Conservation (phyloP, 2,888 invertebrate species). For the Muscina levida region DNA sequence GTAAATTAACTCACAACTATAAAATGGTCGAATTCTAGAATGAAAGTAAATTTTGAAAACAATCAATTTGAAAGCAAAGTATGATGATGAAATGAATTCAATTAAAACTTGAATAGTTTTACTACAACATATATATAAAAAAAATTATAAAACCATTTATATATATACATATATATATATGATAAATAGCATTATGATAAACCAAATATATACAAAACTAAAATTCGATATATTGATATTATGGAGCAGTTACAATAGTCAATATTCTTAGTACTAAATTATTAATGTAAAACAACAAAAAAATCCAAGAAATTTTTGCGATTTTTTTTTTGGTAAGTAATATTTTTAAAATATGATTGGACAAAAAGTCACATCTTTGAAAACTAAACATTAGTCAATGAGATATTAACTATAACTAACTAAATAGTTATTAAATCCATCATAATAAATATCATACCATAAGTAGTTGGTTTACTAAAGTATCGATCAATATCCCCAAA, state of each 20-base stretch:
- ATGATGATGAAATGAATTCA: neutral
- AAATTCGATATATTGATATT: constrained; percentile 1
- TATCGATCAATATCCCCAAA: constrained; percentile 11
- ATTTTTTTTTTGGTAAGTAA: constrained; percentile 25
- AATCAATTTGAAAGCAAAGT: constrained; percentile 8
- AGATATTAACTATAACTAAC: constrained; percentile 1
- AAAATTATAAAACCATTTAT: neutral
- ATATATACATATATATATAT: constrained; percentile 38
- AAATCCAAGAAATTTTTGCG: no score
- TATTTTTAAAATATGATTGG: constrained; percentile 19
- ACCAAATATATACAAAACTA: constrained; percentile 31
- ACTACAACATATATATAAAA: constrained; percentile 1
- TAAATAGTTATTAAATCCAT: constrained; percentile 31
- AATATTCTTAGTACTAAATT: constrained; percentile 45
- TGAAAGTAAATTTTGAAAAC: neutral
- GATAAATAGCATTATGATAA: constrained; percentile 23
- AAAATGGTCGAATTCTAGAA: neutral
- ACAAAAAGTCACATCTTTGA: constrained; percentile 33
- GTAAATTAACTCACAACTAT: neutral
- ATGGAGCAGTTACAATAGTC: constrained; percentile 54
- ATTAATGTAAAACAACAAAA: constrained; percentile 15
- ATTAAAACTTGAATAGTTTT: constrained; percentile 4
- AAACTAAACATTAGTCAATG: constrained; percentile 26
- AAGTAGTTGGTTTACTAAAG: constrained; percentile 41
- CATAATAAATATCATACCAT: constrained; percentile 16